A percentile compares a stretch with the other conserved stretches of the same genome.
These are phyloP conservation scores for Rhinoraja longicauda DNA, from an alignment of 2,797 vertebrate species.

Conservation along the genomic window DNA sequence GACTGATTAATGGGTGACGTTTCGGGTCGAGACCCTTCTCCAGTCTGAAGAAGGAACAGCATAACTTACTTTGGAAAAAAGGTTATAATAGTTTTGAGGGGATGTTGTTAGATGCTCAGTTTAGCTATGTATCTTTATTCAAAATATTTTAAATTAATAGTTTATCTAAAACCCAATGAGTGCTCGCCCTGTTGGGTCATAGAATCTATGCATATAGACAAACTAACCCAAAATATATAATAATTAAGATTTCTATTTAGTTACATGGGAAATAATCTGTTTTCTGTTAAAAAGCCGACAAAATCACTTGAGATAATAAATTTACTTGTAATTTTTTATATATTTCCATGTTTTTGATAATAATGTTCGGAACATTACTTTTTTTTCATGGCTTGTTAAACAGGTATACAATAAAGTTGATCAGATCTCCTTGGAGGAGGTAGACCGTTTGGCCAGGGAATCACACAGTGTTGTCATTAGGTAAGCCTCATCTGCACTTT, in stretches of 20 bases:
- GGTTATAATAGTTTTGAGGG: neutral
- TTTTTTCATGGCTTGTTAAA: conserved; percentile 35
- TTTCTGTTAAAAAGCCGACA: neutral
- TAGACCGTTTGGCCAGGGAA: conserved; percentile 81
- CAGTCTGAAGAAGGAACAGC: neutral
- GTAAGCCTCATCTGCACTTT: conserved; percentile 47
- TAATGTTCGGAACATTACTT: neutral
- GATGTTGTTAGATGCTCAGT: neutral
- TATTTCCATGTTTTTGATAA: neutral
- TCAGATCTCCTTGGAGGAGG: conserved; percentile 96
- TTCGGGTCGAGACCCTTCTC: too few relatives aligned
- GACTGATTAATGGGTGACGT: too few relatives aligned
- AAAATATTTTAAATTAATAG: neutral
- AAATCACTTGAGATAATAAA: too few relatives aligned
- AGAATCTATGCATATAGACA: neutral
- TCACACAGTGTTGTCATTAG: conserved; percentile 90
- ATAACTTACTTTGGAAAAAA: neutral
- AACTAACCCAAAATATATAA: neutral
- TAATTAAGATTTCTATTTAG: neutral
- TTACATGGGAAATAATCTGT: neutral
- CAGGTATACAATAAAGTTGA: conserved; percentile 99
- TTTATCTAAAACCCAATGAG: neutral
- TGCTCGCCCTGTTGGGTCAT: neutral
- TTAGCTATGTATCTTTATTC: neutral
- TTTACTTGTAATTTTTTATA: neutral